Conservation (phyloP, 2,113 vertebrate species). For the Enhydra lutris region DNA sequence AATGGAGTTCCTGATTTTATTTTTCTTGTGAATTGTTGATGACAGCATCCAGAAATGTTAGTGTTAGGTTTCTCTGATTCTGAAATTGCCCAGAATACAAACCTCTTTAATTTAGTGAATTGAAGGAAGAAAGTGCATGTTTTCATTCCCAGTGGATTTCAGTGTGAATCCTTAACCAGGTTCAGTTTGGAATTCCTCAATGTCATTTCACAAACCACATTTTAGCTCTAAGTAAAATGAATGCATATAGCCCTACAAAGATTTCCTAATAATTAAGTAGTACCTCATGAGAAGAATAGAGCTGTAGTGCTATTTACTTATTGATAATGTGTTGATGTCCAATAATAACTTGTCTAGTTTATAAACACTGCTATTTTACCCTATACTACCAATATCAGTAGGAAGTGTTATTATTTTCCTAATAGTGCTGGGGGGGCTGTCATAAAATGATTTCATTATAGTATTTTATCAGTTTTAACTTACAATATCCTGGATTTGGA, state of each 20-base stretch:
- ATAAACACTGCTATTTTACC: neutral
- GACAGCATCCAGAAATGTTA: constrained; percentile 52
- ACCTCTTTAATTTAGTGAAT: constrained; percentile 33
- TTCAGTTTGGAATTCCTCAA: constrained; percentile 32
- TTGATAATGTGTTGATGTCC: neutral
- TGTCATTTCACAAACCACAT: neutral
- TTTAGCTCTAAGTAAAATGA: neutral
- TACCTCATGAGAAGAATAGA: neutral
- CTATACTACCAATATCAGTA: neutral
- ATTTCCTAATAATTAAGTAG: neutral
- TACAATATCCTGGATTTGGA: neutral
- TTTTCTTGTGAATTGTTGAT: constrained; percentile 46
- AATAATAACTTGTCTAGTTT: neutral
- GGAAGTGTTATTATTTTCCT: neutral
- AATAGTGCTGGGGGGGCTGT: neutral
- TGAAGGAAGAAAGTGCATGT: constrained; percentile 46
- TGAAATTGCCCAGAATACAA: constrained; percentile 52
- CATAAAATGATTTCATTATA: neutral
- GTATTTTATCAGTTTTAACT: neutral
- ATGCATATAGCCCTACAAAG: neutral
- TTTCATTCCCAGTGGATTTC: constrained; percentile 35
- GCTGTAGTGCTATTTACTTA: neutral
- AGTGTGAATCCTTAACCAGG: constrained; percentile 28
- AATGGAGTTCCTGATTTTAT: constrained; percentile 49
- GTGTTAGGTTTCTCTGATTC: constrained; percentile 42